A percentile compares a stretch with the other conserved stretches of the same genome.
Conservation (phyloP, 92 coral and sea anemone genomes). For the Montipora capitata region DNA sequence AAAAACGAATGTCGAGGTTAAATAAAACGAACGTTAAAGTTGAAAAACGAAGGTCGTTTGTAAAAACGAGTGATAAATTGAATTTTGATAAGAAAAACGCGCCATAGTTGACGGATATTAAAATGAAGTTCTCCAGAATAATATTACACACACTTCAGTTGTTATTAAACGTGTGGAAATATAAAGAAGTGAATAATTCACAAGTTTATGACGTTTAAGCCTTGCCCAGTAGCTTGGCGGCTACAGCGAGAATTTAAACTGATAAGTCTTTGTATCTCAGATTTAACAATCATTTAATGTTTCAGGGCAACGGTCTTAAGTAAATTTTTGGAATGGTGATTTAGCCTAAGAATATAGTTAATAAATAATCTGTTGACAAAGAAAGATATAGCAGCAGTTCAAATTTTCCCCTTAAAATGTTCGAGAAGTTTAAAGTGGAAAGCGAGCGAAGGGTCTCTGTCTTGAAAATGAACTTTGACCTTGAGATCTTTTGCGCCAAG, state of each 20-base stretch:
- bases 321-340: no score
- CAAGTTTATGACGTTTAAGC: neutral
- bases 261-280: neutral
- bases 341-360: neutral
- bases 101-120: no score
- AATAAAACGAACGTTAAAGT: no score
- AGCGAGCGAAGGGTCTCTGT: slow-evolving; percentile 89
- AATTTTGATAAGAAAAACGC: no score
- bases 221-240: neutral
- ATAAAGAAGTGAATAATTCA: no score
- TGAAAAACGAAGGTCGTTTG: no score
- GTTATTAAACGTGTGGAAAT: no score
- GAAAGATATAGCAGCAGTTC: neutral
- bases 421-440: slow-evolving; percentile 93
- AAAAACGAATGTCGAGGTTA: no score
- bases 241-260: neutral
- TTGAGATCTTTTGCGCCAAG: slow-evolving; percentile 91
- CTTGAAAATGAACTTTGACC: slow-evolving; percentile 88
- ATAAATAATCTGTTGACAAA: neutral
- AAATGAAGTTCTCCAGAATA: no score
- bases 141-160: no score
- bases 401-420: slow-evolving; percentile 71
- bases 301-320: no score
- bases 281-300: neutral
- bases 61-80: no score